Base-by-base conservation (phyloP, 2,888 invertebrate genomes). In the Drosophila suboccidentalis region DNA sequence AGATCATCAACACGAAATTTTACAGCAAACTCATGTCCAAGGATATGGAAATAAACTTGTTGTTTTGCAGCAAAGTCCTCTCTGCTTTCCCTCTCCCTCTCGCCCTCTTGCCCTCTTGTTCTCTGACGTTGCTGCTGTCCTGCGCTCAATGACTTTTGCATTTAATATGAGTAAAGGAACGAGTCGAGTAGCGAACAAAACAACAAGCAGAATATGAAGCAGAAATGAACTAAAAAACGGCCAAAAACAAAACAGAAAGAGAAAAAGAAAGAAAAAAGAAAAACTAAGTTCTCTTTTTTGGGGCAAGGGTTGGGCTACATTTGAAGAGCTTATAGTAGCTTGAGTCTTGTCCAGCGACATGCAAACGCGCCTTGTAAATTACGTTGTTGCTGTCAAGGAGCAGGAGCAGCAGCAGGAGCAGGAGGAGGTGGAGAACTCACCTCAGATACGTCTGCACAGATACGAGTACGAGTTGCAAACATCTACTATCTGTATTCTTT, bases 1-100 rank as follows among this genome's bases (percentile, higher is more conserved):
- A 89, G 87, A 89, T 89, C 90, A 90, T 89, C 89, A 89, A 89
- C 90, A 89, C 89, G 89, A 89, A 80, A 85, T 90, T 89, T 89
- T 87, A 89, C 84, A 87, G 88, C 89, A 80, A 89, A 76, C 87
- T 82, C 86, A 77, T 89, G 89, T 87, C 84, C 90, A 86, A 89
- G 86, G 83, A 89, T 90, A 78, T 89, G 80, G 80, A 85, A 80
- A 90, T 90, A 87, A 86, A 84, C 81, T 89, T 75, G 81, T 79
- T 87, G 76, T 76, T 87, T 82, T 83, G 86, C 80, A 72, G 73
- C 78, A 71, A 71, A 54, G 55, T 69, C 73, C 71, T 53, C 39
- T 46, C 39, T 46, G 29, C 8, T 29, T 57, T 59, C 51, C n/a
- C 57, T 26, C 26, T 5, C 26, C 26, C 5, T 26, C 26, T 26